phyloP scores from a whole-genome alignment of 2,797 vertebrate genomes.

The Silurus lanzhouensis region DNA sequence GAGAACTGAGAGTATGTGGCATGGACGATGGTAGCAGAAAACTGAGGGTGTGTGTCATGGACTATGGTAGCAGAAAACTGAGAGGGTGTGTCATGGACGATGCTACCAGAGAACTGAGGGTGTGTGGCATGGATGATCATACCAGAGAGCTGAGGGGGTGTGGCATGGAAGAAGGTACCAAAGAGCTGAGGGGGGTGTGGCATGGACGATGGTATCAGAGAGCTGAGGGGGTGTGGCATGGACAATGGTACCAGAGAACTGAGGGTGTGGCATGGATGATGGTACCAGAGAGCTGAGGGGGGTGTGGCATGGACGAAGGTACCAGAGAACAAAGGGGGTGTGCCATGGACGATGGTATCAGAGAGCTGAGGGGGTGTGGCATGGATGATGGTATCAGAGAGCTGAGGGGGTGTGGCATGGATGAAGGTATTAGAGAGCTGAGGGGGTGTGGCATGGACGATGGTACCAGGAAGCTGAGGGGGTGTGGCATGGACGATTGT shows the following conservation, averaged over 20 bases:
- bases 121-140: not conserved
- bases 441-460: not conserved
- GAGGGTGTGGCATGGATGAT: not conserved
- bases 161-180: not conserved
- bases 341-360: too few species aligned
- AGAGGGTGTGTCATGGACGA: not conserved
- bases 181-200: not conserved
- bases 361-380: not conserved
- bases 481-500: not conserved
- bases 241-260: not conserved
- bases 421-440: not conserved
- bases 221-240: not conserved
- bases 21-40: not conserved
- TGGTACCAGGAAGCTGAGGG: not conserved
- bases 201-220: not conserved
- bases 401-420: not conserved
- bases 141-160: not conserved
- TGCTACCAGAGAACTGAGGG: not conserved
- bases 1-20: not conserved
- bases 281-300: not conserved
- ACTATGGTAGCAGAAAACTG: not conserved
- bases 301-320: not conserved
- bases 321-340: too few species aligned
- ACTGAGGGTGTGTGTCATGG: not conserved
- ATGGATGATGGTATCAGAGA: not conserved